Evolutionary conservation across 2,113 vertebrate genomes (phyloP).

Genomic region (Zosterops pallidus): DNA sequence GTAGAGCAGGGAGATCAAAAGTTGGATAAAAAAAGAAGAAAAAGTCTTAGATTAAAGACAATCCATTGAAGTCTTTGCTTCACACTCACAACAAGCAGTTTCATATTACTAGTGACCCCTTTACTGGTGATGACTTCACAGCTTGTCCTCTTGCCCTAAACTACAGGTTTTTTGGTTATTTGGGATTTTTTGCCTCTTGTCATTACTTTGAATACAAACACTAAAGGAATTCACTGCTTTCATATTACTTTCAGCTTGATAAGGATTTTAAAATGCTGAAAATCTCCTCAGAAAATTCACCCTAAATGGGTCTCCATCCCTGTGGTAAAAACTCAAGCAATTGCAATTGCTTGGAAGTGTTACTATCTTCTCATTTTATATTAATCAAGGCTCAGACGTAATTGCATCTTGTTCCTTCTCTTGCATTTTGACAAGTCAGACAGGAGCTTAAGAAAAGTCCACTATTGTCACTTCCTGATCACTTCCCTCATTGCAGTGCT

Average conservation of each 20-base stretch:
- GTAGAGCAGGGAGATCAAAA: not conserved
- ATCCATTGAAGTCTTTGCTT: accelerated
- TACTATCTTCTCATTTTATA: not conserved
- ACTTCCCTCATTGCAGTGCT: not conserved
- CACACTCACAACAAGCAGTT: not conserved
- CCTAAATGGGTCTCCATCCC: not conserved
- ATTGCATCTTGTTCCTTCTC: not conserved
- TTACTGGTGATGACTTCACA: not conserved
- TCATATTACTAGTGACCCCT: not conserved
- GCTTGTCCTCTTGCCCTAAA: not conserved
- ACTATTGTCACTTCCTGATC: not conserved
- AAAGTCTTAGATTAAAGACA: not conserved
- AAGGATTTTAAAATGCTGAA: not conserved
- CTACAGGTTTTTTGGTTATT: not conserved
- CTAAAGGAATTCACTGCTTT: not conserved
- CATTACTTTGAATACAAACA: not conserved
- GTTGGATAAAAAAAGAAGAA: not conserved
- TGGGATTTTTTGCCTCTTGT: not conserved
- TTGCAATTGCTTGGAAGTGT: not conserved
- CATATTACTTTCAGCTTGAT: not conserved
- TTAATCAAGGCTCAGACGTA: not conserved
- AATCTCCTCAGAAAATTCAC: not conserved
- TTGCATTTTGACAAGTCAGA: not conserved
- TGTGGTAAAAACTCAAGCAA: not conserved
- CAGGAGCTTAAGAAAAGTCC: not conserved